Base-by-base conservation (phyloP, 2,113 vertebrate species). In the Neofelis nebulosa region DNA sequence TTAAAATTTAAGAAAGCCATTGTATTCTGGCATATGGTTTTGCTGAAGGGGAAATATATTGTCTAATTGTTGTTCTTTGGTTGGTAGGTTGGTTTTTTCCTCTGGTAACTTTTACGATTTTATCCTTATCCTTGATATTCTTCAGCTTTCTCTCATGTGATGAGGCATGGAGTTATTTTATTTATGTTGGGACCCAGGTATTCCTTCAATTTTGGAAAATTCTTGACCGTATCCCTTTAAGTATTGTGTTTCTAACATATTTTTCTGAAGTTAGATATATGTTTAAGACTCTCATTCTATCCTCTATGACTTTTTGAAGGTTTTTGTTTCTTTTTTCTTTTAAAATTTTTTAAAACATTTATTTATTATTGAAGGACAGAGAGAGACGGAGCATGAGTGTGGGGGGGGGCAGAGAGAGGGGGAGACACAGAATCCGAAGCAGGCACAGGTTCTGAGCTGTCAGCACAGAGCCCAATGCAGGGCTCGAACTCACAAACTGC, bases 191-290 rank as follows among this genome's bases (percentile, higher is more conserved):
- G 16, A 82, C 18, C 91, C 41, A 76, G 1, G 15, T 78, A 69
- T 82, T 78, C 82, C 57, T 86, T 97, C n/a, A 82, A 21, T 86
- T 90, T 81, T 36, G 15, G 29, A 87, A 95, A 76, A 95, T 90
- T 74, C 45, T 66, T 65, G n/a, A 89, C 19, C 27, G 2, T 52
- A 66, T 66, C 50, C 76, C 36, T 71, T 82, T 65, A 85, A 69
- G 15, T 79, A 63, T 33, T 36, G 13, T 65, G 91, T 48, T 93
- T 29, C n/a, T 48, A 66, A 55, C 3, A 66, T 31, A 1, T 87
- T 91, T 36, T 86, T 80, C 16, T 55, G 1, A 23, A 79, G 3
- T 78, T 78, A 63, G 29, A 31, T 13, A 89, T 48, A 66, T 89
- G 21, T 29, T 48, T 27, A 89, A 84, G 52, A 90, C 10, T 11